These are phyloP conservation scores for Cossypha caffra DNA, from an alignment of 2,797 vertebrate species.

Conservation along the genomic window DNA sequence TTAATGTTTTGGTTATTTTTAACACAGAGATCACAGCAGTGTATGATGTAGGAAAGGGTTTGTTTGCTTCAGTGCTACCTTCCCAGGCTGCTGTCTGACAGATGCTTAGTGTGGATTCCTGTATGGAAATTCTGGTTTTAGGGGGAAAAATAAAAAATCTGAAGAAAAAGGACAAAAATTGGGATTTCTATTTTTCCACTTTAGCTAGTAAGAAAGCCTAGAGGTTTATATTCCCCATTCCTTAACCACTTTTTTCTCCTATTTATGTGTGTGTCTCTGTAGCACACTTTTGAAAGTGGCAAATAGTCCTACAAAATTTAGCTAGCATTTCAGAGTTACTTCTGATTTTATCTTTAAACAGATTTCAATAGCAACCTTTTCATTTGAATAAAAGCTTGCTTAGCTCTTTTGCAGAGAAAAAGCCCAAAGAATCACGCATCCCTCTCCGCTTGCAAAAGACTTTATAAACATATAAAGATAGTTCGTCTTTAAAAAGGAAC, in stretches of 20 bases:
- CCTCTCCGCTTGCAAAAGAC: not conserved
- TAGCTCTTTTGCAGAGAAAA: not conserved
- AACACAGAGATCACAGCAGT: not conserved
- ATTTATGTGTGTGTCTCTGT: not conserved
- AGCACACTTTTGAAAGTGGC: not conserved
- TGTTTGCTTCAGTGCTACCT: not conserved
- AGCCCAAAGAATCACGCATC: not conserved
- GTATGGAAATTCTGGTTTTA: not conserved
- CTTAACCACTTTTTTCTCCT: not conserved
- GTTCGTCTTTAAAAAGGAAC: not conserved
- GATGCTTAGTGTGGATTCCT: not conserved
- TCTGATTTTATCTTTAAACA: slow-evolving; percentile 12
- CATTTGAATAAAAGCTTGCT: slow-evolving; percentile 9
- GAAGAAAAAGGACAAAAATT: not conserved
- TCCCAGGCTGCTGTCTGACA: not conserved
- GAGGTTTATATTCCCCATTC: not conserved
- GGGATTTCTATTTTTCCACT: accelerated
- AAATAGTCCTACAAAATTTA: not conserved
- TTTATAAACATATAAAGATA: not conserved
- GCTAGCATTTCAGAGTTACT: not conserved
- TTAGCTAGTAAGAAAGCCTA: not conserved
- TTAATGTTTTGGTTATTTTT: not conserved
- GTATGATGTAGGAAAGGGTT: accelerated
- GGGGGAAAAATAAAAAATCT: not conserved
- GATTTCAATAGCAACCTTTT: not conserved